Percentiles rank a stretch among this genome's conserved stretches.
Evolutionary conservation across 2,888 invertebrate genomes (phyloP).

Genomic region (Bruchidius siliquastri): DNA sequence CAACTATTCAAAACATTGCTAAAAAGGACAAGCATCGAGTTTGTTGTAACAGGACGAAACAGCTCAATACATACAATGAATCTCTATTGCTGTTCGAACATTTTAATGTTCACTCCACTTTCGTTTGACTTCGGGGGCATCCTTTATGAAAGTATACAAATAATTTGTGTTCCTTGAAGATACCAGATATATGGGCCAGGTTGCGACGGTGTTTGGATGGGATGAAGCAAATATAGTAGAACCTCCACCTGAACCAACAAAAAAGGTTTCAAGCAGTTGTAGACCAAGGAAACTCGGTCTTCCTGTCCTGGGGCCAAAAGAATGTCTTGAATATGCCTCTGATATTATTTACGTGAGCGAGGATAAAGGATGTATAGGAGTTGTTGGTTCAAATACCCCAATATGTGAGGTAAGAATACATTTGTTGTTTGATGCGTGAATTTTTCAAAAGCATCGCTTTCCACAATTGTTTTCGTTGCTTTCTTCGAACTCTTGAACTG

Average conservation of each 20-base stretch:
- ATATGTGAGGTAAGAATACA: conserved; percentile 48
- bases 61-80: too few relatives aligned
- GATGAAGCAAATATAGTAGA: conserved; percentile 29
- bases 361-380: conserved; percentile 56
- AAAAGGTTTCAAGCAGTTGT: conserved; percentile 37
- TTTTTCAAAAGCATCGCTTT: not conserved
- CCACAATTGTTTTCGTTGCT: too few relatives aligned
- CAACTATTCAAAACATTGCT: too few relatives aligned
- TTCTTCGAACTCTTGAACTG: too few relatives aligned
- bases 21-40: too few relatives aligned
- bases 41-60: too few relatives aligned
- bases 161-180: too few relatives aligned
- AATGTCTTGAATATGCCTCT: conserved; percentile 46
- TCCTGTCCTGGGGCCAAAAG: conserved; percentile 48
- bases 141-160: too few relatives aligned
- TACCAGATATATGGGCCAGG: conserved; percentile 49
- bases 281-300: conserved; percentile 52
- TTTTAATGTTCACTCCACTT: too few relatives aligned
- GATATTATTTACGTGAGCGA: conserved; percentile 41
- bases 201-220: conserved; percentile 51
- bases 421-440: conserved; percentile 10
- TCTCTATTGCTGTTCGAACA: too few relatives aligned
- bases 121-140: too few relatives aligned
- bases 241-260: conserved; percentile 19
- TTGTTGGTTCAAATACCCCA: conserved; percentile 48